These are phyloP conservation scores for Cerceris ruficornis DNA, from an alignment of 2,888 invertebrate genomes.

Conservation along the genomic window DNA sequence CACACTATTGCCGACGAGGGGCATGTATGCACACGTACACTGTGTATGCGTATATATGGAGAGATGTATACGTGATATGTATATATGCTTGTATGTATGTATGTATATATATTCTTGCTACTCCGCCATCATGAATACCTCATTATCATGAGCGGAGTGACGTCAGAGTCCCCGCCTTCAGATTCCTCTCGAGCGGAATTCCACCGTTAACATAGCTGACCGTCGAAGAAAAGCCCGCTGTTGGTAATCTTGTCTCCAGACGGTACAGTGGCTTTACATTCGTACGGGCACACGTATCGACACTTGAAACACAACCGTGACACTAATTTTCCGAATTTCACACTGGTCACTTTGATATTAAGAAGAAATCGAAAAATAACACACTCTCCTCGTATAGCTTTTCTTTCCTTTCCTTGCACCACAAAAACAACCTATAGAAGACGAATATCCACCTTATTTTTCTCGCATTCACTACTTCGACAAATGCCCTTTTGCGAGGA, in stretches of 20 bases:
- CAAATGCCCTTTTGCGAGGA: background rate
- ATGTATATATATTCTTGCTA: constrained; percentile 81
- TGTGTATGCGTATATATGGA: constrained; percentile 23
- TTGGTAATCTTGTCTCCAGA: constrained; percentile 56
- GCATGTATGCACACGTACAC: constrained; percentile 5
- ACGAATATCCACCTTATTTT: constrained; percentile 25
- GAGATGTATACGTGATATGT: constrained; percentile 20
- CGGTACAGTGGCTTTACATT: constrained; percentile 53
- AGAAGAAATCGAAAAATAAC: constrained; percentile 4
- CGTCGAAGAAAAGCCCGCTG: constrained; percentile 60
- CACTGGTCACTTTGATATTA: constrained; percentile 34
- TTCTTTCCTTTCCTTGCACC: constrained; percentile 8
- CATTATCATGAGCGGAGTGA: constrained; percentile 89
- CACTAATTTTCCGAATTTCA: constrained; percentile 33
- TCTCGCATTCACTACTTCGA: constrained; percentile 25
- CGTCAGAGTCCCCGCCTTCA: constrained; percentile 87
- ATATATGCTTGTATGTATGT: background rate
- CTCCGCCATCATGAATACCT: constrained; percentile 93
- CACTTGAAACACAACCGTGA: constrained; percentile 49
- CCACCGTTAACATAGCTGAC: constrained; percentile 82
- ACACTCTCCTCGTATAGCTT: constrained; percentile 20
- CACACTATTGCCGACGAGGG: constrained; percentile 37
- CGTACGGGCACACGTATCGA: constrained; percentile 46
- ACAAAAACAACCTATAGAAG: constrained; percentile 21
- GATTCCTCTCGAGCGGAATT: constrained; percentile 83